Conservation (phyloP, 2,113 vertebrate genomes). For the Cardinalis cardinalis region DNA sequence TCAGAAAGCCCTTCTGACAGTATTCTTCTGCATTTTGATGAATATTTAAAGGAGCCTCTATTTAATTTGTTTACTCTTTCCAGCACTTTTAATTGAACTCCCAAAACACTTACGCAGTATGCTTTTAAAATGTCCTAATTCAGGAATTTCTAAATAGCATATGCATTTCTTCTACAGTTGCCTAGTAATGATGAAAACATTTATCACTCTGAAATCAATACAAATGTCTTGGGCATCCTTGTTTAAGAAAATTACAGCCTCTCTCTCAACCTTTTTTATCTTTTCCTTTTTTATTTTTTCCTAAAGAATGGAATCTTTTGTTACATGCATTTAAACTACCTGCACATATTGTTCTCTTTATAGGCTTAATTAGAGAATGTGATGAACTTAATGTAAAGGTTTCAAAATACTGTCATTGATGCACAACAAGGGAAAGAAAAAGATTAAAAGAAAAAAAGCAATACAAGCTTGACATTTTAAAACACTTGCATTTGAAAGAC, state of each 20-base stretch:
- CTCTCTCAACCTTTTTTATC: neutral
- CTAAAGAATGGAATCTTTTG: conserved; percentile 16
- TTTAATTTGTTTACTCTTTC: neutral
- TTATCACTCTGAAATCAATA: conserved; percentile 59
- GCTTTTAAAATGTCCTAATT: conserved; percentile 40
- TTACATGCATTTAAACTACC: conserved; percentile 39
- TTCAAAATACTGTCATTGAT: conserved; percentile 69
- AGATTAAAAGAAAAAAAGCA: neutral
- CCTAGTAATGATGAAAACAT: conserved; percentile 51
- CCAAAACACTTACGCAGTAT: neutral
- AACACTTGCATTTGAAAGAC: conserved; percentile 73
- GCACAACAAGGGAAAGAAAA: conserved; percentile 40
- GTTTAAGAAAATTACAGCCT: conserved; percentile 54
- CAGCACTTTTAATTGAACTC: conserved; percentile 6
- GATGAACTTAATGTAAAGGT: conserved; percentile 70
- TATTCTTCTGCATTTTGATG: neutral
- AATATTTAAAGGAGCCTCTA: neutral
- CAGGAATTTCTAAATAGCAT: conserved; percentile 32
- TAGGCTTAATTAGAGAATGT: conserved; percentile 70
- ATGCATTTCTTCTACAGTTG: conserved; percentile 44
- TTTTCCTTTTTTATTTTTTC: neutral
- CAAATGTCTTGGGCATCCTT: conserved; percentile 15
- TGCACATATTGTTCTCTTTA: conserved; percentile 36
- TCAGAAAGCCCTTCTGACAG: neutral
- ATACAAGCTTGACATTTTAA: conserved; percentile 75